Evolutionary conservation across 2,797 vertebrate genomes (phyloP), one percentile per base, ranked within the genome.

Genomic region (Schizothorax lantsangensis): DNA sequence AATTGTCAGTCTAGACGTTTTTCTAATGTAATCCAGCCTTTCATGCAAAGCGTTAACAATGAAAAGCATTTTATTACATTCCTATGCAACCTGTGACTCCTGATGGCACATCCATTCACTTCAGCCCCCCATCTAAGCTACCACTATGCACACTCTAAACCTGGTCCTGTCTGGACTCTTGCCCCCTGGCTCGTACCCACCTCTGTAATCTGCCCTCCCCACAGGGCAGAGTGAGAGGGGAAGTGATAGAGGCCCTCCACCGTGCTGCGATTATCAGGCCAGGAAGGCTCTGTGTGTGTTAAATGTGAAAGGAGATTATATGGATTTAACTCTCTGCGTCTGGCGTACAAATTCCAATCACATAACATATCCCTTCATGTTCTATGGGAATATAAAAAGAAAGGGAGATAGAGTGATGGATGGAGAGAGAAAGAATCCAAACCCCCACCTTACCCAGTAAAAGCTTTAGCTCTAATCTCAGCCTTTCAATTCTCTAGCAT

Each of bases 291-390:
- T 91, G 90, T 92, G 90, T 95, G 95, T 95, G 96, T 96, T 97
- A 96, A 97, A 96, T 94, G 94, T 95, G 94, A 95, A 96, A 96
- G 95, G 93, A 97, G 97, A 97, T 98, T 97, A 97, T 96, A 92
- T 93, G 96, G 96, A 94, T 96, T 97, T 97, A 97, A 96, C 94
- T 95, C 96, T 94, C 92, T 92, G 96, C 91, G 93, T 96, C 95
- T 96, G 95, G 95, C 96, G 96, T 96, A 94, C 95, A 96, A 95
- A 96, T 94, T 95, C 92, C 94, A 96, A 97, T 95, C 96, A 96
- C 91, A 93, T 95, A 95, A 96, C 94, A 90, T 88, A 91, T 91
- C 88, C 89, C 94, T 95, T 95, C 93, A 94, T 96, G 94, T 96
- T 94, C 95, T 95, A 94, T 95, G 93, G 92, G 93, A 94, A 95